These are phyloP conservation scores for Phyllotreta cruciferae DNA, from an alignment of 2,888 invertebrate species.

Conservation along the genomic window DNA sequence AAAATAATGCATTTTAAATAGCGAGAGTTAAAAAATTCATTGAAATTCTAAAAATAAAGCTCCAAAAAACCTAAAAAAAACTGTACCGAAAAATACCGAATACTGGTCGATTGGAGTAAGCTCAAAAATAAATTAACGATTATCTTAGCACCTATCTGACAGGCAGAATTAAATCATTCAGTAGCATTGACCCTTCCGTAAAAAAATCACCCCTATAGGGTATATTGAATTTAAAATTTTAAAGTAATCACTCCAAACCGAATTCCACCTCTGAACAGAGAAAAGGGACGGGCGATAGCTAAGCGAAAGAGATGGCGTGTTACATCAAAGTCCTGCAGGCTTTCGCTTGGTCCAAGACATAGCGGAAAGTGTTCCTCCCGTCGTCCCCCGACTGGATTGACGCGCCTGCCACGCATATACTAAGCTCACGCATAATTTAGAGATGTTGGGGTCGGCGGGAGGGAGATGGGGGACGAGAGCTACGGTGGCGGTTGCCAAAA, in stretches of 20 bases:
- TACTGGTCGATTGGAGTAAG: no score
- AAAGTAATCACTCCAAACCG: slow-evolving; percentile 26
- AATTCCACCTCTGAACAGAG: slow-evolving; percentile 35
- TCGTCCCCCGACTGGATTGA: slow-evolving; percentile 50
- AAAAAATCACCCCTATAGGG: slow-evolving; percentile 8
- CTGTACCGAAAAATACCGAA: no score
- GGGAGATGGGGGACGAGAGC: slow-evolving; percentile 24
- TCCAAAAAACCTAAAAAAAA: no score
- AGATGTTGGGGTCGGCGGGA: slow-evolving; percentile 49
- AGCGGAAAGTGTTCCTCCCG: slow-evolving; percentile 37
- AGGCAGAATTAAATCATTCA: neutral
- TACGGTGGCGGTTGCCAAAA: slow-evolving; percentile 57
- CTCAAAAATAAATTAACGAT: no score
- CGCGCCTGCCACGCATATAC: slow-evolving; percentile 60
- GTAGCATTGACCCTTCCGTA: slow-evolving; percentile 12
- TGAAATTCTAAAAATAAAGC: no score
- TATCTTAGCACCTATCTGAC: no score
- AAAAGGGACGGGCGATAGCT: slow-evolving; percentile 38
- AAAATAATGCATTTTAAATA: no score
- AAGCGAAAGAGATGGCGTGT: slow-evolving; percentile 39
- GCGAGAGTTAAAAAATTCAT: no score
- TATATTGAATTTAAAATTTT: slow-evolving; percentile 26
- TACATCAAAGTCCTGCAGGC: slow-evolving; percentile 55
- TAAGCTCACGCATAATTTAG: slow-evolving; percentile 62
- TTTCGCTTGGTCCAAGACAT: slow-evolving; percentile 50